Evolutionary conservation across 1,140 invertebrate species (phyloP), one percentile per base, ranked within the genome.

Genomic region (Drosophila yakuba): DNA sequence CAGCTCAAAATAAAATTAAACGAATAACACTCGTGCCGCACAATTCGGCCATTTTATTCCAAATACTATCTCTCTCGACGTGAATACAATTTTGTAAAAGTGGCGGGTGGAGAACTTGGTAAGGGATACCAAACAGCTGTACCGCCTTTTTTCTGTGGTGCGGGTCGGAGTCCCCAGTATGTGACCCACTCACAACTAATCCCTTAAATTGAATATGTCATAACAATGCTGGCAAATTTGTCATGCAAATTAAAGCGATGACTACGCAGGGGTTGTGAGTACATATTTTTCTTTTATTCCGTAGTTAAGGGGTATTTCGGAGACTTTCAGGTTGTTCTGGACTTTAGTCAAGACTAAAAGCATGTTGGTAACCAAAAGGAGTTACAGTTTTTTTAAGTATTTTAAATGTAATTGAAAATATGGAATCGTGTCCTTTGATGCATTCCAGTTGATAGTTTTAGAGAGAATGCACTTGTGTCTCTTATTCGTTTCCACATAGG

Each of bases 181-280:
- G 50, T 80, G 64, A 66, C 44, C 54, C 44, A 77, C 60, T 52
- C 58, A 63, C 68, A 84, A 80, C 80, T 89, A 89, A 89, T 89
- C 84, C 84, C 80, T 84, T 89, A 89, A 89, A 89, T 89, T 89
- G 84, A 89, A 89, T 90, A 89, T 89, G 84, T 89, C 85, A 89
- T 90, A 89, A 90, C 84, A 89, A 84, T 90, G 85, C 67, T 74
- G 85, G 72, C 76, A 62, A 90, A 90, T 89, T 89, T 89, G 85
- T 89, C 84, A 89, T 89, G 84, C 84, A 90, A 89, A 89, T 89
- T 89, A 89, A 89, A 89, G 80, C 80, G 69, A 84, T 88, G 82
- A 89, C 84, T 74, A 89, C 63, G 83, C 83, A 56, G 69, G 48
- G 61, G 50, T 58, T 48, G 36, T 47, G 45, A 48, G 50, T 64